Percentiles rank a stretch among this genome's conserved stretches.
Evolutionary conservation across 1,140 invertebrate species (phyloP).

Genomic region (Eriosoma lanigerum): DNA sequence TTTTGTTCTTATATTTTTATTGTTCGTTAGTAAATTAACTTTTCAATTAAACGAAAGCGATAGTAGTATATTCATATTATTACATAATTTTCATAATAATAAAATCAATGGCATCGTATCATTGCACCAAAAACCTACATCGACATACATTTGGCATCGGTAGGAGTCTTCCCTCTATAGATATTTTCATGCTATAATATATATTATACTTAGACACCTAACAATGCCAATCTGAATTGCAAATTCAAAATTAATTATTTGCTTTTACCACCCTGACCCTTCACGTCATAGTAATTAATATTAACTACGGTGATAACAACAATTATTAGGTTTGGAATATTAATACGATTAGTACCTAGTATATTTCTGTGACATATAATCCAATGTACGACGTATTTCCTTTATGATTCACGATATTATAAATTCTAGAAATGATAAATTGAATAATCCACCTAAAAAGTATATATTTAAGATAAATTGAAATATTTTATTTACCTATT

Average conservation of each 20-base stretch:
- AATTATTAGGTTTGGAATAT: conserved; percentile 11
- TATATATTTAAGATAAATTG: neutral
- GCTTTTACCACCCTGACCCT: neutral
- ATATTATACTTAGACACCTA: neutral
- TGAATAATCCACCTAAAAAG: neutral
- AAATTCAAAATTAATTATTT: conserved; percentile 43
- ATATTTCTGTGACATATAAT: neutral
- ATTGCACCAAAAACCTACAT: neutral
- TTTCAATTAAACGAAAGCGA: too few species aligned
- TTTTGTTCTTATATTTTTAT: too few species aligned
- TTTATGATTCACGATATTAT: conserved; percentile 8
- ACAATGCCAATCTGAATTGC: conserved; percentile 43
- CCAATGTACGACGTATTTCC: too few species aligned
- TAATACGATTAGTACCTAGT: neutral
- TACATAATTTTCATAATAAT: neutral
- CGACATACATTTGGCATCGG: neutral
- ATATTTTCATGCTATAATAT: neutral
- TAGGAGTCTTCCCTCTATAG: neutral
- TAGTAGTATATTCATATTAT: neutral
- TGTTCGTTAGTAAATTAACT: too few species aligned
- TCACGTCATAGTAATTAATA: conserved; percentile 15
- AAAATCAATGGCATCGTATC: neutral
- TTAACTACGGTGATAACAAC: neutral
- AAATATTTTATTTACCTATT: too few species aligned
- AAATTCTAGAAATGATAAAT: neutral